Conservation (phyloP, 1,140 invertebrate genomes). For the Dolichoris vasculosae region DNA sequence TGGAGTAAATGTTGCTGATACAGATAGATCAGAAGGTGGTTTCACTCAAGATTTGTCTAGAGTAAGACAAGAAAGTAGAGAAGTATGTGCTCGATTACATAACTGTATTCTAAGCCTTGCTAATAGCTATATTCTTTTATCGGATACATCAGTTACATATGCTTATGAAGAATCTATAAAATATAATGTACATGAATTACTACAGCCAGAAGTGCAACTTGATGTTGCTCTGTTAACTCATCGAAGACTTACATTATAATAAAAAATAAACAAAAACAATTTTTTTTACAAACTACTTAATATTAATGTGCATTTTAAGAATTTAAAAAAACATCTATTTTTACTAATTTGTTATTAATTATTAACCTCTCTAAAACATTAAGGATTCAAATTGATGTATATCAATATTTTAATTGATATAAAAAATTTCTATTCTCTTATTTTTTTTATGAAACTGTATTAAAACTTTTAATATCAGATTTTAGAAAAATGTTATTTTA, state of each 20-base stretch:
- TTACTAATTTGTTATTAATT: too few relatives aligned
- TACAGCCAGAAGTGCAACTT: conserved; percentile 87
- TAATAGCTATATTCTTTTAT: conserved; percentile 90
- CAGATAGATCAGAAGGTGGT: conserved; percentile 84
- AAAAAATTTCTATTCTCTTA: too few relatives aligned
- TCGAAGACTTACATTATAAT: conserved; percentile 73
- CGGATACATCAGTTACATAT: conserved; percentile 93
- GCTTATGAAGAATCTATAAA: conserved; percentile 93
- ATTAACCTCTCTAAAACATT: too few relatives aligned
- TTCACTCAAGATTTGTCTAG: conserved; percentile 87
- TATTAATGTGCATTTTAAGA: too few relatives aligned
- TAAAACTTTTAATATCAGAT: too few relatives aligned
- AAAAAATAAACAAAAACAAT: too few relatives aligned
- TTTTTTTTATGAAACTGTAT: too few relatives aligned
- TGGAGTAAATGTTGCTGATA: conserved; percentile 79
- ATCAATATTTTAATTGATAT: too few relatives aligned
- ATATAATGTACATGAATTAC: conserved; percentile 85
- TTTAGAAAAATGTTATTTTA: too few relatives aligned
- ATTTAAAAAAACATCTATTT: too few relatives aligned
- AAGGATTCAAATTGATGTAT: too few relatives aligned
- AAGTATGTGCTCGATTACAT: conserved; percentile 88
- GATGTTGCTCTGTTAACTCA: conserved; percentile 85
- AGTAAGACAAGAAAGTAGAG: conserved; percentile 82
- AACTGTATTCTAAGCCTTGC: conserved; percentile 93
- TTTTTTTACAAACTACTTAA: too few relatives aligned